Evolutionary conservation across 2,113 vertebrate species (phyloP).

Genomic region (Saccopteryx leptura): DNA sequence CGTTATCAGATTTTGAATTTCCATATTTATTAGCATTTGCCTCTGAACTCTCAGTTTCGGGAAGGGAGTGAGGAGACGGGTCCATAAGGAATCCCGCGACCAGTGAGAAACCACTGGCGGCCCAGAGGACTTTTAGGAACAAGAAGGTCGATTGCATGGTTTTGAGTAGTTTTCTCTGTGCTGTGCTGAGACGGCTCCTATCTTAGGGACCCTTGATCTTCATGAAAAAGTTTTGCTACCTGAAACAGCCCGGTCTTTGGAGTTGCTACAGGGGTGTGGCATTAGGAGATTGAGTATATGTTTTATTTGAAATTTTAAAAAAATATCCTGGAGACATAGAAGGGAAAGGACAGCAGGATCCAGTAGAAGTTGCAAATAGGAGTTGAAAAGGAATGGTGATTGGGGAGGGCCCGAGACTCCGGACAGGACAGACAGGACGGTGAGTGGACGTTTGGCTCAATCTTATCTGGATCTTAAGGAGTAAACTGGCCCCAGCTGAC

Average conservation of each 20-base stretch:
- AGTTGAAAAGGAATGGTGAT: background rate
- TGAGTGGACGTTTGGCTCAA: background rate
- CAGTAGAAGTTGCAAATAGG: background rate
- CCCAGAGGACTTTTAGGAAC: background rate
- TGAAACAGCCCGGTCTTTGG: background rate
- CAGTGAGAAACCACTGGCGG: background rate
- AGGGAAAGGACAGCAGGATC: background rate
- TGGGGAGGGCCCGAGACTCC: background rate
- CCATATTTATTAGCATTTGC: background rate
- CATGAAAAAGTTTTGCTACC: background rate
- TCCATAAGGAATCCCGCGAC: background rate
- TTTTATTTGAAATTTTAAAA: background rate
- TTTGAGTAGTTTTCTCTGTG: background rate
- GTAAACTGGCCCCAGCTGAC: background rate
- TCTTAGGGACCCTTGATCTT: background rate
- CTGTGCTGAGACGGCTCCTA: background rate
- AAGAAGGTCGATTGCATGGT: too few relatives aligned
- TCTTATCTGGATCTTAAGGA: background rate
- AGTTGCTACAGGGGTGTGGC: background rate
- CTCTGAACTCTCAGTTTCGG: background rate
- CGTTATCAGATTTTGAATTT: background rate
- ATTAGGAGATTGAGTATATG: background rate
- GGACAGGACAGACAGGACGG: too few relatives aligned
- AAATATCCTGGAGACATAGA: background rate
- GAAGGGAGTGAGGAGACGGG: background rate